Base-by-base conservation (phyloP, 1,140 invertebrate species). In the Drosophila bifasciata region DNA sequence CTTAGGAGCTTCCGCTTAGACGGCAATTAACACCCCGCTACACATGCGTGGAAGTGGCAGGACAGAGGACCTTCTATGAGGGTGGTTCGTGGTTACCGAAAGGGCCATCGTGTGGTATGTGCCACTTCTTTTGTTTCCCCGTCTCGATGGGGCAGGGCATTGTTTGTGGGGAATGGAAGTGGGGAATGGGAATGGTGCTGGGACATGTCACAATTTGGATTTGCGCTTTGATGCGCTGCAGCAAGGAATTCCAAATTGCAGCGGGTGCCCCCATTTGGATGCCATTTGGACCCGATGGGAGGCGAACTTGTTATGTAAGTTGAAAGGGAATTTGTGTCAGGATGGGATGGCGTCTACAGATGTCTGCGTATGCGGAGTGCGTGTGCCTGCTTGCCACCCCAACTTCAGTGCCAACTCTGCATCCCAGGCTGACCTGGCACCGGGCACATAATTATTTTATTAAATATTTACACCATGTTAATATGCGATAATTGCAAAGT, bases 271-370 rank as follows among this genome's bases (percentile, higher is more conserved):
- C 72, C 62, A 41, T 52, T 49, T 15, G 58, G 59, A 44, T 59
- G 70, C 49, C 21, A 53, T 71, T 56, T 43, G 25, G 32, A 48
- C 23, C 17, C 25, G 41, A 13, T 41, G 23, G 5, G 19, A 13
- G 39, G 51, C 52, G 15, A 64, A 23, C 60, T 49, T 50, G 72
- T 75, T 75, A 40, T 75, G 69, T 64, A 73, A 75, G 36, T 75
- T 58, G 55, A 59, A 73, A 55, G 61, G 55, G 61, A 75, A 75
- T 75, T 75, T 75, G 72, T 75, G 72, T 75, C 72, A 75, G 71
- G 50, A 53, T 13, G 23, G 8, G n/a, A 17, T 45, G 49, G 70
- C 60, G 45, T 59, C 45, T 59, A 32, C 45, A 36, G 46, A 59
- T 74, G 71, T 63, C 70, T 74, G 71, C 69, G 69, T 53, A 72